Percentiles rank a stretch among this genome's conserved stretches.
Evolutionary conservation across 2,113 vertebrate species (phyloP).

Genomic region (Nansenia antarctica): DNA sequence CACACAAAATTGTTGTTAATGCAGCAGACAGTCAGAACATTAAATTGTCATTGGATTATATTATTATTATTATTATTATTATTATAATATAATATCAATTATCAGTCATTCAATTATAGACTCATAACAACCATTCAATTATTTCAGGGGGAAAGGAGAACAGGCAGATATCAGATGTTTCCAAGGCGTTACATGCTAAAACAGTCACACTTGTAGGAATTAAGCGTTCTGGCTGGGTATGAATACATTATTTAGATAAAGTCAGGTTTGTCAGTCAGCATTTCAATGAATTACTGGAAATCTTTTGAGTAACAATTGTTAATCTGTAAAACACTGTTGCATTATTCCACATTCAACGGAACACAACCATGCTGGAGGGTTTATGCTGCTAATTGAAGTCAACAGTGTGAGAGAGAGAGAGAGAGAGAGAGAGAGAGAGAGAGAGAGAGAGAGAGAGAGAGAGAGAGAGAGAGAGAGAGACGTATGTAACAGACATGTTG

Average conservation of each 20-base stretch:
- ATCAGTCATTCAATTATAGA: constrained; percentile 28
- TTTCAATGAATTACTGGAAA: not conserved
- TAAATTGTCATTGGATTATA: no score
- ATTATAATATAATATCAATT: not conserved
- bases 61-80: not conserved
- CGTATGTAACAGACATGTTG: not conserved
- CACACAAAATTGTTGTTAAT: no score
- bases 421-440: no score
- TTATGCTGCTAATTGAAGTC: constrained; percentile 3
- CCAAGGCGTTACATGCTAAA: constrained; percentile 1
- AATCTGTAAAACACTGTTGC: not conserved
- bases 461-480: no score
- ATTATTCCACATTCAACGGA: not conserved
- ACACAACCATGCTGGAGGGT: constrained; percentile 25
- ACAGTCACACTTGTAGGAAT: constrained; percentile 18
- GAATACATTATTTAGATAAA: constrained; percentile 12
- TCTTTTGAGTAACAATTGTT: not conserved
- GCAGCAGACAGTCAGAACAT: no score
- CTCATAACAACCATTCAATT: constrained; percentile 34
- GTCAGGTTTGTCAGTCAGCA: constrained; percentile 7
- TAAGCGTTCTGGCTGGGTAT: not conserved
- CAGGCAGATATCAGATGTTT: not conserved
- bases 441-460: no score
- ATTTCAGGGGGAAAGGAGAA: constrained; percentile 27
- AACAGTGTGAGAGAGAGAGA: not conserved